These are phyloP conservation scores for Euwallacea similis DNA, from an alignment of 1,140 invertebrate species.

Conservation along the genomic window DNA sequence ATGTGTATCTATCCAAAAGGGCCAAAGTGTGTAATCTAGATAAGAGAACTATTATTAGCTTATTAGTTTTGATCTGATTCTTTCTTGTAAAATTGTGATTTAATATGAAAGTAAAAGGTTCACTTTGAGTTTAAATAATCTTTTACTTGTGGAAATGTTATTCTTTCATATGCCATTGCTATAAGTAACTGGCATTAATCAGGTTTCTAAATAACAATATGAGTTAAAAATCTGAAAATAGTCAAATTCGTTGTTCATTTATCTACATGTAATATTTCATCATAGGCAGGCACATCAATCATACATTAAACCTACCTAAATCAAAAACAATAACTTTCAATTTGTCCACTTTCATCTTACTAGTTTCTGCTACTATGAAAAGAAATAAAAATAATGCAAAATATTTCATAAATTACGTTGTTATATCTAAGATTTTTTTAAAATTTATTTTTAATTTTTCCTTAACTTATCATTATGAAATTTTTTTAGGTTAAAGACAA, in stretches of 20 bases:
- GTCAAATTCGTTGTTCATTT: too few species aligned
- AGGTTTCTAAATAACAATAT: too few species aligned
- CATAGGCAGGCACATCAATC: not conserved
- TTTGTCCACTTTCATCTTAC: conserved; percentile 31
- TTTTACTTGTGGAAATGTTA: not conserved
- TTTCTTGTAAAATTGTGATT: too few species aligned
- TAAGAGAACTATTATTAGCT: conserved; percentile 19
- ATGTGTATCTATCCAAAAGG: conserved; percentile 76
- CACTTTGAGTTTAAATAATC: not conserved
- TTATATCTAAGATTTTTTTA: too few species aligned
- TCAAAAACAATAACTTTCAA: conserved; percentile 61
- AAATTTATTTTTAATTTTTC: too few species aligned
- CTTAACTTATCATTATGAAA: too few species aligned
- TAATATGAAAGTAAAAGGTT: too few species aligned
- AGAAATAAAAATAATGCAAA: not conserved
- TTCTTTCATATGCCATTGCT: not conserved
- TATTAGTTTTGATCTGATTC: not conserved
- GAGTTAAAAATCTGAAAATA: too few species aligned
- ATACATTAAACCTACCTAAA: conserved; percentile 55
- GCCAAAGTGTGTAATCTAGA: conserved; percentile 78
- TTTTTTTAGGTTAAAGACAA: too few species aligned
- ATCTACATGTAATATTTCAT: too few species aligned
- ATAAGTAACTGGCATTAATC: not conserved
- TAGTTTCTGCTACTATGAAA: not conserved
- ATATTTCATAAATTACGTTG: not conserved